These are phyloP conservation scores for Onychostoma macrolepis DNA, from an alignment of 2,113 vertebrate species.

Conservation along the genomic window DNA sequence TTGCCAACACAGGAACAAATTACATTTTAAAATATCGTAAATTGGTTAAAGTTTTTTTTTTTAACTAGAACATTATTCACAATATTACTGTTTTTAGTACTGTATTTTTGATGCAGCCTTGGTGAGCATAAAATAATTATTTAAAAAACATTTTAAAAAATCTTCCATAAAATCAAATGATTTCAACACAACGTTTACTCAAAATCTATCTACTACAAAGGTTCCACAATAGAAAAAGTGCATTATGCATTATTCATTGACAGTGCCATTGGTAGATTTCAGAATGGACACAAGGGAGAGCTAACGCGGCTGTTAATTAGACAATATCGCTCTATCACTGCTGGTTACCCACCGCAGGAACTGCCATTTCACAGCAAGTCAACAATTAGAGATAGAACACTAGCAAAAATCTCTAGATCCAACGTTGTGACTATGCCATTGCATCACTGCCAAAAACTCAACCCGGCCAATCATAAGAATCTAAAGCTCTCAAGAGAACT, in stretches of 20 bases:
- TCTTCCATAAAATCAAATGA: neutral
- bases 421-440: neutral
- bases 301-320: neutral
- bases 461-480: neutral
- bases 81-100: neutral
- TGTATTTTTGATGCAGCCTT: no score
- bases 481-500: neutral
- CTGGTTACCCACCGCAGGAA: neutral
- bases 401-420: neutral
- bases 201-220: neutral
- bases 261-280: neutral
- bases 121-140: neutral
- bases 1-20: neutral
- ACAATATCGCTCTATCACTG: slow-evolving; percentile 6
- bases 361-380: slow-evolving; percentile 11
- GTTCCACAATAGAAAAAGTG: neutral
- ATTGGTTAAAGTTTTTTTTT: neutral
- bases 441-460: slow-evolving; percentile 10
- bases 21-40: neutral
- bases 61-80: neutral
- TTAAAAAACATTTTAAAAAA: neutral
- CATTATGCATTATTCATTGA: neutral
- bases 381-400: slow-evolving; percentile 5
- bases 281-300: neutral
- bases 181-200: neutral